These are phyloP conservation scores for Drosophila miranda DNA, from an alignment of 1,140 invertebrate species.

Conservation along the genomic window DNA sequence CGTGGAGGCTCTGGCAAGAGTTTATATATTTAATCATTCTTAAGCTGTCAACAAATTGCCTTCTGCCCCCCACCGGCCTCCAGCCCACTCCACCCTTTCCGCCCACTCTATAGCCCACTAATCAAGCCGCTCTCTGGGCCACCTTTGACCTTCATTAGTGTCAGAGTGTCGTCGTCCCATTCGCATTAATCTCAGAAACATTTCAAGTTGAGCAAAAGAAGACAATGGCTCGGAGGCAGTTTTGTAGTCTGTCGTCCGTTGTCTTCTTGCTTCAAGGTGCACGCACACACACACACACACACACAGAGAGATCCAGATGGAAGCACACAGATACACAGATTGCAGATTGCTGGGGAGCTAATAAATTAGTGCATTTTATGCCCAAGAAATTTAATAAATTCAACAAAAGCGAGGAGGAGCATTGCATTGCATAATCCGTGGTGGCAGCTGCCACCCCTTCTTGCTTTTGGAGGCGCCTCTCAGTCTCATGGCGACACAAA, in stretches of 20 bases:
- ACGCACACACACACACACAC: slow-evolving; percentile 4
- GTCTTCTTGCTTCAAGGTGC: slow-evolving; percentile 28
- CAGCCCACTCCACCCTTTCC: slow-evolving; percentile 1
- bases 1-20: slow-evolving; percentile 9
- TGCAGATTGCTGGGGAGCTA: slow-evolving; percentile 54
- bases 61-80: background rate
- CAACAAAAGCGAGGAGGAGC: slow-evolving; percentile 14
- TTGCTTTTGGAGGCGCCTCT: slow-evolving; percentile 30
- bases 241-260: slow-evolving; percentile 23
- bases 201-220: slow-evolving; percentile 33
- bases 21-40: slow-evolving; percentile 58
- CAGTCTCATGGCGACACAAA: slow-evolving; percentile 43
- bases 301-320: slow-evolving; percentile 7
- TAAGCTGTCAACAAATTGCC: slow-evolving; percentile 35
- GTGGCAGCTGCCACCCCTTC: slow-evolving; percentile 38
- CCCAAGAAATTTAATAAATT: slow-evolving; percentile 68
- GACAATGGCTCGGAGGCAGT: slow-evolving; percentile 37
- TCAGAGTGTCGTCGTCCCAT: slow-evolving; percentile 33
- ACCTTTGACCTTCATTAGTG: slow-evolving; percentile 61
- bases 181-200: slow-evolving; percentile 47
- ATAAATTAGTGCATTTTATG: slow-evolving; percentile 67
- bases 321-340: slow-evolving; percentile 19
- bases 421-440: too few relatives aligned
- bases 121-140: slow-evolving; percentile 2
- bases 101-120: slow-evolving; percentile 1